Percentiles rank a stretch among this genome's conserved stretches.
These are phyloP conservation scores for Paratilapia polleni DNA, from an alignment of 2,113 vertebrate genomes.

Conservation along the genomic window DNA sequence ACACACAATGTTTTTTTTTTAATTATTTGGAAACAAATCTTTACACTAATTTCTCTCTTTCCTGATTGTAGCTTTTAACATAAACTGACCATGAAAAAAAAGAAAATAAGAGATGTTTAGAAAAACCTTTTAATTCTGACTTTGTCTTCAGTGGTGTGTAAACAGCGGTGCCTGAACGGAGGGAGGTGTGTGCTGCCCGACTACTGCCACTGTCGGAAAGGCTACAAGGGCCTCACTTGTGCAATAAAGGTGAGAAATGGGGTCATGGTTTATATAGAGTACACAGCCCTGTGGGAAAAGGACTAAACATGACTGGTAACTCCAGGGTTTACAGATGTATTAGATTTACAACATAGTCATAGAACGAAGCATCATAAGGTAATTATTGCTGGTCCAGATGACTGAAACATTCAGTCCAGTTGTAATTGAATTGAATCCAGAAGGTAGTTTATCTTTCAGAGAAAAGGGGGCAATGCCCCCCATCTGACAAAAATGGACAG, in stretches of 20 bases:
- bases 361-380: neutral
- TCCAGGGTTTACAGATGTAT: neutral
- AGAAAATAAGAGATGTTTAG: neutral
- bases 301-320: too few relatives aligned
- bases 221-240: slow-evolving; percentile 85
- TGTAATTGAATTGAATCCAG: rapidly evolving
- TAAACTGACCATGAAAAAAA: neutral
- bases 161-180: slow-evolving; percentile 85
- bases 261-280: neutral
- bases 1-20: too few relatives aligned
- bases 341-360: neutral
- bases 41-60: neutral
- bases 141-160: slow-evolving; percentile 84
- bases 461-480: neutral
- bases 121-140: neutral
- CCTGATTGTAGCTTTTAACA: neutral
- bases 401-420: rapidly evolving
- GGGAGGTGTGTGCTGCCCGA: slow-evolving; percentile 86
- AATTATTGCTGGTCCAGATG: neutral
- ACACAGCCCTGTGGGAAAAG: neutral
- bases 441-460: neutral
- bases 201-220: slow-evolving; percentile 85
- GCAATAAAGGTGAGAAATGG: slow-evolving; percentile 75
- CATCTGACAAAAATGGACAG: neutral
- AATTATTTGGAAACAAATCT: too few relatives aligned